A percentile compares a stretch with the other conserved stretches of the same genome.
These are phyloP conservation scores for Girardinichthys multiradiatus DNA, from an alignment of 2,113 vertebrate species.

Conservation along the genomic window DNA sequence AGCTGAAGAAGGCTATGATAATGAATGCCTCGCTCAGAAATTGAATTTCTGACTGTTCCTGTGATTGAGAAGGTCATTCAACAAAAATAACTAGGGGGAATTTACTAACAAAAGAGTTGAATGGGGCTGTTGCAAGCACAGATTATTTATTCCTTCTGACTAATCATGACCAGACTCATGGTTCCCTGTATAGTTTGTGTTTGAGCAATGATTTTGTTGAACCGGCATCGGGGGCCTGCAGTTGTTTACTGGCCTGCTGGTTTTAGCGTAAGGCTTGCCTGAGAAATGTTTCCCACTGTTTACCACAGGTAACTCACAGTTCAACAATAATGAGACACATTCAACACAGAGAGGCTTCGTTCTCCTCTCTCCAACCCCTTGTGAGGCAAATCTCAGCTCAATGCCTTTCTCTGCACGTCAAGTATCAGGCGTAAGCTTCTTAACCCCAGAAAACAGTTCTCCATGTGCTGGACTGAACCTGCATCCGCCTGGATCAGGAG, in stretches of 20 bases:
- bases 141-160: conserved; percentile 68
- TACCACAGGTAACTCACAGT: conserved; percentile 77
- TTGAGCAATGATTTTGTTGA: conserved; percentile 54
- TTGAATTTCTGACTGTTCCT: conserved; percentile 62
- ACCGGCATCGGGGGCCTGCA: conserved; percentile 8
- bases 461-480: conserved; percentile 36
- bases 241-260: conserved; percentile 56
- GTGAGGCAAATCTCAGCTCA: conserved; percentile 63
- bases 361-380: conserved; percentile 20
- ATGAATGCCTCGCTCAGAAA: conserved; percentile 65
- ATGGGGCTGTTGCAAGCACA: conserved; percentile 35
- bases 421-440: conserved; percentile 76
- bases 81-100: conserved; percentile 67
- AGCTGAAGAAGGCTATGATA: conserved; percentile 40
- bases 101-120: conserved; percentile 52
- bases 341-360: conserved; percentile 50
- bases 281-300: conserved; percentile 67
- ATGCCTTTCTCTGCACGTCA: conserved; percentile 53
- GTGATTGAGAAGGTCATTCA: conserved; percentile 70
- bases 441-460: conserved; percentile 70
- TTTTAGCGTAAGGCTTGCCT: conserved; percentile 40
- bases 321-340: conserved; percentile 68
- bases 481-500: conserved; percentile 40
- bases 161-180: conserved; percentile 54
- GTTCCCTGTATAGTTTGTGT: conserved; percentile 58